A percentile compares a stretch with the other conserved stretches of the same genome.
These are phyloP conservation scores for Boloria selene DNA, from an alignment of 2,888 invertebrate genomes.

Conservation along the genomic window DNA sequence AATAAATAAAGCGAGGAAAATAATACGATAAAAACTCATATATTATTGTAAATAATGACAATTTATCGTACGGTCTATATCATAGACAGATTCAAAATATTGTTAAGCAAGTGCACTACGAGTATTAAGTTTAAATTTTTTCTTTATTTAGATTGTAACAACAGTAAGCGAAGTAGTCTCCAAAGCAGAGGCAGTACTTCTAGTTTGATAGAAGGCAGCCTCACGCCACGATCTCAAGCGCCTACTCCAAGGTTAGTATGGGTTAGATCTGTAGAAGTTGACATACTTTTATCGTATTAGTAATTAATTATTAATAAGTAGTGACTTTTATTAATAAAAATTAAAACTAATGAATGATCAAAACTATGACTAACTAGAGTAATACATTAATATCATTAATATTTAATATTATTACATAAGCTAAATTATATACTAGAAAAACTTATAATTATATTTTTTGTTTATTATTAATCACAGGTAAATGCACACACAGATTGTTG, in stretches of 20 bases:
- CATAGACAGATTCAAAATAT: not conserved
- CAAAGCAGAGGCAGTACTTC: conserved; percentile 96
- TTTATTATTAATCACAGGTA: too few species aligned
- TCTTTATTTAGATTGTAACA: conserved; percentile 84
- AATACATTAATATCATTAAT: too few species aligned
- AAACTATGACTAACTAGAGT: not conserved
- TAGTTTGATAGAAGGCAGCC: conserved; percentile 90
- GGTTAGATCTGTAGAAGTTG: too few species aligned
- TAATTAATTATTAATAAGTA: not conserved
- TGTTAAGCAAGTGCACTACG: not conserved
- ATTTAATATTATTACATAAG: too few species aligned
- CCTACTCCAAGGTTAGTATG: conserved; percentile 88
- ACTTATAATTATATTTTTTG: too few species aligned
- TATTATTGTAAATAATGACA: too few species aligned
- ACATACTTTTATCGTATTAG: not conserved
- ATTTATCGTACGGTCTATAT: too few species aligned
- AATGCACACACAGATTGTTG: too few species aligned
- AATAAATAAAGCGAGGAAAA: too few species aligned
- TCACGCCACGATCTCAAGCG: conserved; percentile 94
- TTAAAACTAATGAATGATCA: not conserved
- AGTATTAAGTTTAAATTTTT: not conserved
- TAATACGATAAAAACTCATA: too few species aligned
- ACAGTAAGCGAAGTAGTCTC: conserved; percentile 94
- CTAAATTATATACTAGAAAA: too few species aligned
- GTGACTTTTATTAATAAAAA: not conserved